Evolutionary conservation across 1,140 invertebrate species (phyloP), one percentile per base, ranked within the genome.

Genomic region (Leptopilina boulardi): DNA sequence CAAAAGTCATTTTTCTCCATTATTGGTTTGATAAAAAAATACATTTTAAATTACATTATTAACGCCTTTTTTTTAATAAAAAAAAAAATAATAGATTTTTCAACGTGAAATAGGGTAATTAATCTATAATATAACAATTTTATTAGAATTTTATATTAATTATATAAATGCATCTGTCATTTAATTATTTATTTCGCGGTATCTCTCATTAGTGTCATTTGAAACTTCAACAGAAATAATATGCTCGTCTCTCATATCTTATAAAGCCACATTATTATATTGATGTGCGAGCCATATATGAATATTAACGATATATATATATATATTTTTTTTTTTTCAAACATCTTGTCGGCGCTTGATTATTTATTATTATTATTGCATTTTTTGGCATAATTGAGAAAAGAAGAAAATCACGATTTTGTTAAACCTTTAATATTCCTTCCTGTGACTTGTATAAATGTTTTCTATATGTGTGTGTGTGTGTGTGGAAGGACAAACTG

Each of bases 401-500:
- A 73, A 70, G 21, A 13, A 74, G 75, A 71, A 44, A 77, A 15
- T 41, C 23, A 44, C 72, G 38, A 71, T 38, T 54, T 59, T 26
- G 56, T 15, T 73, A 21, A 82, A 74, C 23, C 70, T 76, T 77
- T 75, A 80, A 83, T 78, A 82, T 84, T 82, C 83, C 81, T 73
- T 71, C 66, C 75, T 74, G 44, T n/a, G 85, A 83, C 80, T 87
- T 84, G 80, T 86, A 87, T 82, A 82, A 87, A 87, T 80, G 82
- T 83, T 86, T 78, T 77, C 74, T 80, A 18, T 51, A 18, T 51
- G 18, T 51, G 4, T 44, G 15, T 18, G 18, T 51, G 8, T n/a
- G 13, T 81, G 79, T 80, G 71, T 66, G 47, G 73, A 76, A 73
- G 77, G 41, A 77, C 3, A 59, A 59, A 9, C 54, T 59, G 26